Base-by-base conservation (phyloP, 1,140 invertebrate genomes). In the Hydropsyche tenuis region DNA sequence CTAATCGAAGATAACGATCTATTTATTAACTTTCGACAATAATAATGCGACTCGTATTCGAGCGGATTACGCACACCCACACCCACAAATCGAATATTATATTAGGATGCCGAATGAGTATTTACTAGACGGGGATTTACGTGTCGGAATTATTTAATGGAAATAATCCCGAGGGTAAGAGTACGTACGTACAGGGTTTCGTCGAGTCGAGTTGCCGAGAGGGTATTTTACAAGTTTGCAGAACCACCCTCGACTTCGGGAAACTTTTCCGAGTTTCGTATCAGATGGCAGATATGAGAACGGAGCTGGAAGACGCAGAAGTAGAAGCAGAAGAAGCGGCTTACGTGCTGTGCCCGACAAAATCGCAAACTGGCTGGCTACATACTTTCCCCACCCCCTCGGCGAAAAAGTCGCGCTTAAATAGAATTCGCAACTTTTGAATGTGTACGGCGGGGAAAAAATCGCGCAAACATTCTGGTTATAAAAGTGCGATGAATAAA, bases 161-260 rank as follows among this genome's bases (percentile, higher is more conserved):
- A 60, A 60, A 60, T 60, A 60, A 60, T 60, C 56, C 22, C 16
- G 1, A 3, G 9, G 16, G 22, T 25, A 25, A 23, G n/a, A 25
- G 23, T 53, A 25, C 5, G 23, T 60, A 60, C 20, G 48, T 53
- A 53, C 7, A 20, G 20, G 9, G 22, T 23, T 60, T 60, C 22
- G 56, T 60, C 56, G 23, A 60, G 56, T 60, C 56, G 56, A 60
- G 22, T 60, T 60, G 56, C 56, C 56, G 56, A 60, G 56, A 60
- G 56, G 22, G 56, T 60, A 60, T 60, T 60, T 60, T 60, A 60
- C 56, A 60, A 60, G 18, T 60, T 60, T 14, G 56, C 20, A 60
- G 20, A 60, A 23, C 56, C 56, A 60, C 56, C 56, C 56, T 0
- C 20, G 22, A 60, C 20, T 27, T 25, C 11, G 20, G 22, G 22